Conservation (phyloP, 2,888 invertebrate genomes). For the Druceiella hillmani region DNA sequence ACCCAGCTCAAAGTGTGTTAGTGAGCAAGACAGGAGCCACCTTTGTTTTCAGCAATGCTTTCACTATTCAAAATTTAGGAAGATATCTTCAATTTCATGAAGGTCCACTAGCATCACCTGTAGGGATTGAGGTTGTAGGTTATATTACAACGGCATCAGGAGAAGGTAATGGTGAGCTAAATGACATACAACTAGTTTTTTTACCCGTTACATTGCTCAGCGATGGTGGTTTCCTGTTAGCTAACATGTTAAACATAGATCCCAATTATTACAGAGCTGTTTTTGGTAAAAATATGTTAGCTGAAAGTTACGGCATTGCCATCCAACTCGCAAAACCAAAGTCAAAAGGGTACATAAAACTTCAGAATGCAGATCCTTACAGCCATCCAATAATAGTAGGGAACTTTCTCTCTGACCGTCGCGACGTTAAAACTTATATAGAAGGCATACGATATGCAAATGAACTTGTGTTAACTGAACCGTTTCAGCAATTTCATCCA, state of each 20-base stretch:
- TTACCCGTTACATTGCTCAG: conserved; percentile 45
- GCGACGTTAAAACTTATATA: conserved; percentile 59
- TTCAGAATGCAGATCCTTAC: conserved; percentile 58
- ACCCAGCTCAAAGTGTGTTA: conserved; percentile 62
- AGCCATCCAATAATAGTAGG: conserved; percentile 61
- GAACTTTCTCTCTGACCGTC: conserved; percentile 60
- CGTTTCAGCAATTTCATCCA: conserved; percentile 49
- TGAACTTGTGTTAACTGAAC: conserved; percentile 39
- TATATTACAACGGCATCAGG: conserved; percentile 57
- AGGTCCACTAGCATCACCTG: conserved; percentile 47
- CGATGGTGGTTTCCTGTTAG: too few species aligned
- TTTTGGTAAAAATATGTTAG: conserved; percentile 37
- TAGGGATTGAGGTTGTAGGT: conserved; percentile 58
- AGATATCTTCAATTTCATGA: conserved; percentile 34
- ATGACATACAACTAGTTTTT: conserved; percentile 67
- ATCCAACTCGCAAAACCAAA: conserved; percentile 62
- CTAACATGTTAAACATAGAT: too few species aligned
- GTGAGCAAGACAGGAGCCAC: conserved; percentile 35
- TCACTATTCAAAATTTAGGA: conserved; percentile 27
- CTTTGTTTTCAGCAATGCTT: conserved; percentile 31
- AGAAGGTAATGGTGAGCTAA: conserved; percentile 44
- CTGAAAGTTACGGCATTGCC: conserved; percentile 52
- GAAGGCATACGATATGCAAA: conserved; percentile 53
- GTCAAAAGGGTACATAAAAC: conserved; percentile 60
- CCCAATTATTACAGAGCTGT: too few species aligned